Conservation (phyloP, 2,797 vertebrate species). For the Myiothlypis coronata region DNA sequence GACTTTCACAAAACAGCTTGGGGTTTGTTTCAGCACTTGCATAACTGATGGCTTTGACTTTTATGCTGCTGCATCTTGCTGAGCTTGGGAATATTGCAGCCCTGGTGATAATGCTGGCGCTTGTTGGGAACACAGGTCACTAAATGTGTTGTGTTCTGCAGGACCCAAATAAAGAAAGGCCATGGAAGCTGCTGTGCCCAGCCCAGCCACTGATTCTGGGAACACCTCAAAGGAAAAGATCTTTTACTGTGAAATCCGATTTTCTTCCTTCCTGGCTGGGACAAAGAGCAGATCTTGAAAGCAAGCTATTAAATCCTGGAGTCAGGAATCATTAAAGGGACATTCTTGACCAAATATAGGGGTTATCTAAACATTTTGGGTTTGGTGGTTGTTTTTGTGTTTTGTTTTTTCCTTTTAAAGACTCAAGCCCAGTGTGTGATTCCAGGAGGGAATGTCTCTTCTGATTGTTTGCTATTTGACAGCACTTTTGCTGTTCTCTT, state of each 20-base stretch:
- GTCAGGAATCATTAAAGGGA: neutral
- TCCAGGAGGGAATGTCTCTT: neutral
- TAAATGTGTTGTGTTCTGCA: neutral
- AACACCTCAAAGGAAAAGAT: neutral
- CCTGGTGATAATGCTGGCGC: neutral
- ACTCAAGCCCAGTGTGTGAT: neutral
- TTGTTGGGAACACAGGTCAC: neutral
- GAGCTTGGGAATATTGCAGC: neutral
- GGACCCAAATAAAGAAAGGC: neutral
- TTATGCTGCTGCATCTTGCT: neutral
- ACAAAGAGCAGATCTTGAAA: neutral
- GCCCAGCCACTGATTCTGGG: neutral
- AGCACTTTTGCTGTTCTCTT: neutral
- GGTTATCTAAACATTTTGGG: neutral
- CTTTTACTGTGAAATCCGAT: neutral
- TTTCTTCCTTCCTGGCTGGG: neutral
- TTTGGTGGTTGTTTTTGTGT: neutral
- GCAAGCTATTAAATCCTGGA: neutral
- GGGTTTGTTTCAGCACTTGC: constrained; percentile 1
- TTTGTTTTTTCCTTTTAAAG: neutral
- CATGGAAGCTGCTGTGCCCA: neutral
- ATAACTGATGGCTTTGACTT: neutral
- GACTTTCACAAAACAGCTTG: constrained; percentile 23
- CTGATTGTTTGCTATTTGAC: neutral
- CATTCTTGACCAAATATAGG: neutral